Evolutionary conservation across 2,113 vertebrate species (phyloP).

Genomic region (Aldabrachelys gigantea): DNA sequence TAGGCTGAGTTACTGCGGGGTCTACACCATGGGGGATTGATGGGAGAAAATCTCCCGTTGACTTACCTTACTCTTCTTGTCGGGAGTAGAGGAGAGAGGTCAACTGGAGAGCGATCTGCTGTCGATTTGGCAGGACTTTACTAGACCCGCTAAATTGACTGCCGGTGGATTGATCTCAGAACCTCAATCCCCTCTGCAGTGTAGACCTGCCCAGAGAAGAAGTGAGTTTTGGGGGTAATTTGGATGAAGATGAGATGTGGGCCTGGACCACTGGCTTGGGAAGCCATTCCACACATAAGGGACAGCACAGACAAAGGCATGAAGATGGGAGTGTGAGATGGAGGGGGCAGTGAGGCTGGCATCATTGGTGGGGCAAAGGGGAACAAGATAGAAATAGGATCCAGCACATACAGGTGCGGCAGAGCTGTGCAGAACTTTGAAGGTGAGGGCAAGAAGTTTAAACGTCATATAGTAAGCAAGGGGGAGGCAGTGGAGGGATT

Average conservation of each 20-base stretch:
- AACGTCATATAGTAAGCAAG: background rate
- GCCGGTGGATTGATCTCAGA: too few relatives aligned
- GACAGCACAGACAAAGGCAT: background rate
- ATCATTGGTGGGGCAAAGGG: background rate
- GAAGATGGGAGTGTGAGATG: background rate
- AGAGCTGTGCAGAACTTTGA: fast-evolving
- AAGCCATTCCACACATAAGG: background rate
- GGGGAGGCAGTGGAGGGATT: fast-evolving
- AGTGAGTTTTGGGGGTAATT: background rate
- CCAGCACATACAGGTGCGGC: fast-evolving
- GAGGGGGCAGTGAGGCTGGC: background rate
- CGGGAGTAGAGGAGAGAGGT: too few relatives aligned
- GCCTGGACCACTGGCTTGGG: background rate
- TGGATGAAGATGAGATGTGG: background rate
- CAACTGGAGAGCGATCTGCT: too few relatives aligned
- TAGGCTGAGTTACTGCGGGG: too few relatives aligned
- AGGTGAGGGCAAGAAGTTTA: background rate
- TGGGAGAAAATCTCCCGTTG: too few relatives aligned
- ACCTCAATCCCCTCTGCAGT: too few relatives aligned
- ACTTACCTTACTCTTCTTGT: too few relatives aligned
- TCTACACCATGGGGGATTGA: too few relatives aligned
- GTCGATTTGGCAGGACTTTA: too few relatives aligned
- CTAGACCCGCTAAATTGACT: too few relatives aligned
- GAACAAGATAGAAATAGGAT: background rate
- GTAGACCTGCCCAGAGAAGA: background rate